Evolutionary conservation across 1,140 invertebrate genomes (phyloP).

Genomic region (Vollenhovia emeryi): DNA sequence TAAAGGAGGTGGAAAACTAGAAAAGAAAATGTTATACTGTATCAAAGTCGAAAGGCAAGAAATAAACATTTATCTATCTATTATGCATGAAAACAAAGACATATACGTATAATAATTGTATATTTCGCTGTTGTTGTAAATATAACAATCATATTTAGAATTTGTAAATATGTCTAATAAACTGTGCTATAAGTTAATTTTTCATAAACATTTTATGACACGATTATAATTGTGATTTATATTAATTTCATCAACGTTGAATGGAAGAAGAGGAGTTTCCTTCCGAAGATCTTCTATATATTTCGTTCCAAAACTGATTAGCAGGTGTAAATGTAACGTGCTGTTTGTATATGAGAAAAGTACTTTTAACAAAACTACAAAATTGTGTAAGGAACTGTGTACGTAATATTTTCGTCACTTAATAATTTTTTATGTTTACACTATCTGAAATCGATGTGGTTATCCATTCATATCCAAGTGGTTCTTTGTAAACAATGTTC

Average conservation of each 20-base stretch:
- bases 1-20: no score
- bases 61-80: no score
- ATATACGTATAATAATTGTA: background rate
- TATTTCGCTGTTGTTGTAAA: background rate
- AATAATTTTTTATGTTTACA: background rate
- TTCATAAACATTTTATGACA: background rate
- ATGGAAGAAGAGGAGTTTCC: background rate
- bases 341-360: constrained; percentile 31
- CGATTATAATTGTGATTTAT: background rate
- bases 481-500: constrained; percentile 63
- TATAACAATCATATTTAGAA: background rate
- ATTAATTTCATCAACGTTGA: background rate
- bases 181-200: background rate
- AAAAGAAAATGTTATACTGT: no score
- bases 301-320: constrained; percentile 69
- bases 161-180: constrained; percentile 5
- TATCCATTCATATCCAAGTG: constrained; percentile 66
- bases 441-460: background rate
- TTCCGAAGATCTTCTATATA: background rate
- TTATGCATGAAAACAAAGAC: background rate
- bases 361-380: background rate
- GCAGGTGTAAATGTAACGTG: constrained; percentile 61
- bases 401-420: background rate
- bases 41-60: no score
- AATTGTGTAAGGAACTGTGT: background rate